A percentile compares a stretch with the other conserved stretches of the same genome.
These are phyloP conservation scores for Phoenicopterus ruber DNA, from an alignment of 2,113 vertebrate species.

Conservation along the genomic window DNA sequence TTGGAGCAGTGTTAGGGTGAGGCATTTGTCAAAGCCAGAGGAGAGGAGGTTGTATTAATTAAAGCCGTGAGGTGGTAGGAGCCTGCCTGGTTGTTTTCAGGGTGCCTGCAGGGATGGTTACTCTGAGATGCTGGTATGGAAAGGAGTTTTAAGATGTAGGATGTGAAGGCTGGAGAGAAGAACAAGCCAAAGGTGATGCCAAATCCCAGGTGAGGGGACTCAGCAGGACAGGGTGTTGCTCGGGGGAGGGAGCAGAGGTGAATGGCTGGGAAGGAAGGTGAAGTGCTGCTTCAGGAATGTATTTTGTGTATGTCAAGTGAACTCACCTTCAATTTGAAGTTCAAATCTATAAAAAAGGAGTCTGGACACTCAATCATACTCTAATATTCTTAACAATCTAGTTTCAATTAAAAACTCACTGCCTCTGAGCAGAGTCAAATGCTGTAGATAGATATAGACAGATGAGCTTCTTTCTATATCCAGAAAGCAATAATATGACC, in stretches of 20 bases:
- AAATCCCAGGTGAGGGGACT: background rate
- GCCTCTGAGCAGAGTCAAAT: conserved; percentile 10
- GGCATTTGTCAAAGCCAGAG: background rate
- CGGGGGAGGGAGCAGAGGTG: background rate
- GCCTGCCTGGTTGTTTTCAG: background rate
- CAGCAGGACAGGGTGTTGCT: background rate
- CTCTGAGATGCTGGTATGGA: background rate
- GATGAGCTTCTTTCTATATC: background rate
- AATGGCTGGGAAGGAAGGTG: background rate
- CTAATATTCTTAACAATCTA: background rate
- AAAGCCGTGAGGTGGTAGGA: background rate
- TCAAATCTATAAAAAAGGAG: background rate
- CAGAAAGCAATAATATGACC: background rate
- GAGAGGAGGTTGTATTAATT: background rate
- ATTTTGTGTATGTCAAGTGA: background rate
- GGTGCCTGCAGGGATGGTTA: background rate
- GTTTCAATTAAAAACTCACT: background rate
- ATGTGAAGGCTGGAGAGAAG: background rate
- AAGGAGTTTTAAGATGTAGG: background rate
- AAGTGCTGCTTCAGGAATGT: background rate
- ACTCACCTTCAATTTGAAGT: conserved; percentile 1
- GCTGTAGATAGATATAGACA: background rate
- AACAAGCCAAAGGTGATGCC: background rate
- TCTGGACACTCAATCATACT: background rate
- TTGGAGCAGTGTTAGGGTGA: background rate